A percentile compares a stretch with the other conserved stretches of the same genome.
Conservation (phyloP, 2,113 vertebrate species). For the Vireo altiloquus region DNA sequence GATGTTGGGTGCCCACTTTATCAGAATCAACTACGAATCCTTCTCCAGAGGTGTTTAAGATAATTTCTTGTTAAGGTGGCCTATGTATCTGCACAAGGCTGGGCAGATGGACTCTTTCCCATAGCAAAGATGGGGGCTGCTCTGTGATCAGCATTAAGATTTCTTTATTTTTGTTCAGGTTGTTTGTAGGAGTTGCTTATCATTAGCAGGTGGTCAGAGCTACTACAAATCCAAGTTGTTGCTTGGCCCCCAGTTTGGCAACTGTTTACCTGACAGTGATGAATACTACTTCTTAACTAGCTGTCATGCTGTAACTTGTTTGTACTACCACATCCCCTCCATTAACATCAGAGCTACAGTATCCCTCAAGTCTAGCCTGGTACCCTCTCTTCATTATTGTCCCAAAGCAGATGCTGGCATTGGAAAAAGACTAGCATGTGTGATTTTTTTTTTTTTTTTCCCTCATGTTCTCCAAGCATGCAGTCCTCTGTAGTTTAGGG, state of each 20-base stretch:
- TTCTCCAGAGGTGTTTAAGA: not conserved
- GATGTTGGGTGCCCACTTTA: not conserved
- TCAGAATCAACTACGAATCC: not conserved
- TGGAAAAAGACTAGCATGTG: not conserved
- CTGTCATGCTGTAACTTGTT: not conserved
- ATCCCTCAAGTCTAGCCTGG: not conserved
- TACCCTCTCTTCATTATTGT: not conserved
- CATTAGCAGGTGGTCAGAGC: not conserved
- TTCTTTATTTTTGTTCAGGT: not conserved
- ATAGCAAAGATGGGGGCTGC: not conserved
- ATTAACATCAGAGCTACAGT: not conserved
- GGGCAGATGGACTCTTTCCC: not conserved
- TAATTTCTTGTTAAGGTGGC: not conserved
- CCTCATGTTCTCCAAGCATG: not conserved
- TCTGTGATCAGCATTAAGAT: not conserved
- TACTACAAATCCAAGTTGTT: not conserved
- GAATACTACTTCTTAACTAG: not conserved
- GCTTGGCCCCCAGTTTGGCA: not conserved
- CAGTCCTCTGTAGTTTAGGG: not conserved
- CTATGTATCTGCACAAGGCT: not conserved
- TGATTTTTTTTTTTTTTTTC: not conserved
- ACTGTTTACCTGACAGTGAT: not conserved
- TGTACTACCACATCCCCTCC: not conserved
- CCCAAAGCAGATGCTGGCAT: not conserved
- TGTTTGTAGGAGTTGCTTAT: not conserved